These are phyloP conservation scores for Aurelia aurita DNA, from an alignment of 30 jellyfish, hydroid and myxozoan genomes.

Conservation along the genomic window DNA sequence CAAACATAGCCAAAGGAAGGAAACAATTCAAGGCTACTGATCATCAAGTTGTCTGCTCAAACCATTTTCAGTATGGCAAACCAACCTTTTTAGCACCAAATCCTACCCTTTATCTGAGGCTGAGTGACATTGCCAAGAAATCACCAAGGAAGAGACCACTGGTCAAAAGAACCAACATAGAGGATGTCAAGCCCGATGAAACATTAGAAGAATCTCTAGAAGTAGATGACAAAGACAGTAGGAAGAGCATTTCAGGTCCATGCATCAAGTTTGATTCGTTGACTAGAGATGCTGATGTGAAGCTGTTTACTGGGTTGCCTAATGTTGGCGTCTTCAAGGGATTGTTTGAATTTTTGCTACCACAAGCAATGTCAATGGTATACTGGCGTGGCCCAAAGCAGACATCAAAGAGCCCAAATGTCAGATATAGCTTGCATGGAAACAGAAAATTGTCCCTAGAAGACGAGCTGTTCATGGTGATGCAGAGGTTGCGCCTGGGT, in stretches of 20 bases:
- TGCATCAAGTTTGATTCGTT: background rate
- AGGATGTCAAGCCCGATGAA: background rate
- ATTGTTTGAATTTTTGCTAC: background rate
- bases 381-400: conserved; percentile 25
- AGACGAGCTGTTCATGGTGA: conserved; percentile 23
- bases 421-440: conserved; percentile 13
- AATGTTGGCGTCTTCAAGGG: conserved; percentile 7
- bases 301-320: conserved; percentile 21
- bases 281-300: conserved; percentile 32
- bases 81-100: no score
- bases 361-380: conserved; percentile 23
- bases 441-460: conserved; percentile 11
- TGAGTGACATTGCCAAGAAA: conserved; percentile 5
- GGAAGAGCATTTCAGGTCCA: conserved; percentile 1
- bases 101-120: conserved; percentile 1
- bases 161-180: background rate
- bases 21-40: no score
- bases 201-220: background rate
- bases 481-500: conserved; percentile 30
- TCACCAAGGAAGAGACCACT: conserved; percentile 4
- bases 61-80: no score
- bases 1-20: no score
- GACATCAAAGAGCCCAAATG: conserved; percentile 1
- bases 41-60: no score
- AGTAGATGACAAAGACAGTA: background rate